Evolutionary conservation across 2,113 vertebrate genomes (phyloP).

Genomic region (Vanacampus margaritifer): DNA sequence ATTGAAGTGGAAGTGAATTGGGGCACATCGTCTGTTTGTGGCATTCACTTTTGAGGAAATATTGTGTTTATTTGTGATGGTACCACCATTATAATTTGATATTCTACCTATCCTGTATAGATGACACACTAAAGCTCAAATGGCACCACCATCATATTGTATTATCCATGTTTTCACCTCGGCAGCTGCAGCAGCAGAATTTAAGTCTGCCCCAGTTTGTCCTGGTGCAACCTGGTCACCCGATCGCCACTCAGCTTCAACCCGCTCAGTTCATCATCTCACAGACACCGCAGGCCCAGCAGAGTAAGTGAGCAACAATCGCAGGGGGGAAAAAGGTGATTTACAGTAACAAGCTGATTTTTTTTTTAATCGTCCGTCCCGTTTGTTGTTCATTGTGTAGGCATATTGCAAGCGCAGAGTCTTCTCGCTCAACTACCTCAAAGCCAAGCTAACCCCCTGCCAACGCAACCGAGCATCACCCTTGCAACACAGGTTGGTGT

Average conservation of each 20-base stretch:
- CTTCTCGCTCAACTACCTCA: conserved; percentile 99
- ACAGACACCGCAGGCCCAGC: conserved; percentile 91
- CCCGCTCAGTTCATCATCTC: conserved; percentile 98
- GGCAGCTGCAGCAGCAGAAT: conserved; percentile 95
- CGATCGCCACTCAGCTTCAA: conserved; percentile 86
- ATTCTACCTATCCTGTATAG: neutral
- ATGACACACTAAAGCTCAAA: neutral
- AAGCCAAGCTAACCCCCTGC: conserved; percentile 99
- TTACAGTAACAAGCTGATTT: neutral
- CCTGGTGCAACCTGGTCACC: conserved; percentile 88
- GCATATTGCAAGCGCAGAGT: conserved; percentile 95
- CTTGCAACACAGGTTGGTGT: conserved; percentile 89
- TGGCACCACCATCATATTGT: too few relatives aligned
- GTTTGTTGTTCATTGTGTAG: conserved; percentile 54
- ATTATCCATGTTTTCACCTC: too few relatives aligned
- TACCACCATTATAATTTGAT: neutral
- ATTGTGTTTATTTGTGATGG: neutral
- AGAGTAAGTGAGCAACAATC: conserved; percentile 73
- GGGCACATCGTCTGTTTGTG: neutral
- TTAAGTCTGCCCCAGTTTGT: conserved; percentile 96
- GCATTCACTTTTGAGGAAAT: neutral
- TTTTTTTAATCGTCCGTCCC: conserved; percentile 1
- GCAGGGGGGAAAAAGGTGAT: neutral
- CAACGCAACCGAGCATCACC: conserved; percentile 95
- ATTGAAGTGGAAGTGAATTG: neutral